Conservation (phyloP, 2,888 invertebrate species). For the Caenorhabditis panamensis region DNA sequence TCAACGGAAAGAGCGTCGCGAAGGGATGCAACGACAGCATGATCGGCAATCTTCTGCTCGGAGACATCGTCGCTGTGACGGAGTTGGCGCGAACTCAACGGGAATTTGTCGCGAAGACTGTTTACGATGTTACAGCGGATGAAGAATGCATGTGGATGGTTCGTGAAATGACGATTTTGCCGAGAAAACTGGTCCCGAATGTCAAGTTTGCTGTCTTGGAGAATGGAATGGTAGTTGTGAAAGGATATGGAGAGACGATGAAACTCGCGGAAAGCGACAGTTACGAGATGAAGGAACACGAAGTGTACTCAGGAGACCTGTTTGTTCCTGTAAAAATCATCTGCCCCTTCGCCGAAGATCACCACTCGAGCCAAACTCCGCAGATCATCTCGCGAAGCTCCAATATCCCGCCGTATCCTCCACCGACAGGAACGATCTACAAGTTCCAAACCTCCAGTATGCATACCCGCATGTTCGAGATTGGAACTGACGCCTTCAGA, state of each 20-base stretch:
- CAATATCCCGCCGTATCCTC: neutral
- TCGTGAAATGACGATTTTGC: neutral
- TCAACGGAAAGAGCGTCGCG: slow-evolving; percentile 1
- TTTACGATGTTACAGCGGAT: neutral
- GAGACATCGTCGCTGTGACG: slow-evolving; percentile 26
- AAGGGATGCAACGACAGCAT: slow-evolving; percentile 1
- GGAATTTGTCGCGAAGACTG: neutral
- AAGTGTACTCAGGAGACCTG: neutral
- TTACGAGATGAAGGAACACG: neutral
- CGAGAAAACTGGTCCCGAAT: neutral
- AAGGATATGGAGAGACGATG: neutral
- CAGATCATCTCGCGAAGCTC: neutral
- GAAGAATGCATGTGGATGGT: slow-evolving; percentile 11
- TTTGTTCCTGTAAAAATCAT: neutral
- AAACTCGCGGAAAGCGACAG: neutral
- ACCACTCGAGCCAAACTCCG: neutral
- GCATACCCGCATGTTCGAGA: neutral
- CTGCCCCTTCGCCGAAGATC: neutral
- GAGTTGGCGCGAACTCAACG: slow-evolving; percentile 3
- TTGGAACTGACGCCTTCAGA: slow-evolving; percentile 13
- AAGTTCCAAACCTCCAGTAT: neutral
- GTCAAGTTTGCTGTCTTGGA: slow-evolving; percentile 1
- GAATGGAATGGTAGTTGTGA: slow-evolving; percentile 4
- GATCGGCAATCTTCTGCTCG: slow-evolving; percentile 10
- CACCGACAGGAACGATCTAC: neutral